phyloP scores from a whole-genome alignment of 2,797 vertebrate genomes.

The Hipposideros larvatus region DNA sequence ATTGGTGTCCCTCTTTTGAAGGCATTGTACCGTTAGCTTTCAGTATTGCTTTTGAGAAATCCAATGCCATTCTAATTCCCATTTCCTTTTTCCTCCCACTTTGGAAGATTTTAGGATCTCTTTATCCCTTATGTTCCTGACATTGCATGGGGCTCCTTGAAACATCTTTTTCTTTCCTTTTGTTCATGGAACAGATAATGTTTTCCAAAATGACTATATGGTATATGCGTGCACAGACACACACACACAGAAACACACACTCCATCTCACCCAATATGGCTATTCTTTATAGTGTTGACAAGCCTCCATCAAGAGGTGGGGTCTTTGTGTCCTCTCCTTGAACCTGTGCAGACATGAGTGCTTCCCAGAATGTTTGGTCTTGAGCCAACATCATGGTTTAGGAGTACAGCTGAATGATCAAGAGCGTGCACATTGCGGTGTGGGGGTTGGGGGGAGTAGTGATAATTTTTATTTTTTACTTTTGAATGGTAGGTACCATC shows the following conservation, averaged over 20 bases:
- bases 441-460: no score
- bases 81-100: conserved; percentile 25
- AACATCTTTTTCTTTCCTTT: conserved; percentile 35
- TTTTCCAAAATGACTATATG: conserved; percentile 11
- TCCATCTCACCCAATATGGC: not conserved
- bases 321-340: conserved; percentile 10
- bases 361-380: not conserved
- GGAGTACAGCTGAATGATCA: not conserved
- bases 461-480: conserved; percentile 2
- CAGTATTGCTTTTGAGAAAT: conserved; percentile 34
- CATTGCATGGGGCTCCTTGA: not conserved
- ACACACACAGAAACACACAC: not conserved
- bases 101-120: conserved; percentile 31
- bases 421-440: not conserved
- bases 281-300: not conserved
- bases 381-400: not conserved
- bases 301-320: not conserved
- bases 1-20: conserved; percentile 51
- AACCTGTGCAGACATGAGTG: not conserved
- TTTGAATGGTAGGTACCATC: conserved; percentile 45
- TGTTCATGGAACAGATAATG: not conserved
- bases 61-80: not conserved
- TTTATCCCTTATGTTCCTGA: not conserved
- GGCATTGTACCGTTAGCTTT: not conserved
- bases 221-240: not conserved